Evolutionary conservation across 2,797 vertebrate genomes (phyloP).

Genomic region (Thunnus albacares): DNA sequence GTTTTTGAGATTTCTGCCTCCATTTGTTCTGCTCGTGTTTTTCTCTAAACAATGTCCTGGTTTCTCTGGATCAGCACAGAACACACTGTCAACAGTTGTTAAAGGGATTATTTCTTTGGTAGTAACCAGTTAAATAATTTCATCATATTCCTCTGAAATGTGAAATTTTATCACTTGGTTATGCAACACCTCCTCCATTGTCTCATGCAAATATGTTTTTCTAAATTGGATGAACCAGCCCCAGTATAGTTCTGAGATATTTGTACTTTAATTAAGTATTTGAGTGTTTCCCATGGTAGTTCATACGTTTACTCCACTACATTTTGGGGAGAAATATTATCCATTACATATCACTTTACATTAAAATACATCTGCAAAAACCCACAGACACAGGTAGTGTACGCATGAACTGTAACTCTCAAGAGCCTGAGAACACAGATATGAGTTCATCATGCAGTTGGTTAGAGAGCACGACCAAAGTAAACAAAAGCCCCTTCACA

Average conservation of each 20-base stretch:
- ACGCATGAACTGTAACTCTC: not conserved
- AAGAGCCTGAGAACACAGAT: not conserved
- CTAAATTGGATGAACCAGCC: not conserved
- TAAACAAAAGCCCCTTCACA: not conserved
- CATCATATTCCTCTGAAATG: constrained; percentile 10
- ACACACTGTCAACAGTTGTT: too few relatives aligned
- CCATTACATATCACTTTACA: not conserved
- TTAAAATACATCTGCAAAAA: not conserved
- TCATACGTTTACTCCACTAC: too few relatives aligned
- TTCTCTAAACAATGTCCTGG: too few relatives aligned
- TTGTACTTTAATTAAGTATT: too few relatives aligned
- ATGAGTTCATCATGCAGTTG: not conserved
- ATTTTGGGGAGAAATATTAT: too few relatives aligned
- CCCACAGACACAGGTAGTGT: not conserved
- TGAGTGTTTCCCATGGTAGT: too few relatives aligned
- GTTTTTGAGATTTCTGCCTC: not conserved
- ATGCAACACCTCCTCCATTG: not conserved
- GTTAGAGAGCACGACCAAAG: not conserved
- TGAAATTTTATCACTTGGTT: constrained; percentile 18
- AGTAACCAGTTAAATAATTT: not conserved
- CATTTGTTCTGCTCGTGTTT: not conserved
- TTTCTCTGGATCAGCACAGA: not conserved
- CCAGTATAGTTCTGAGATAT: too few relatives aligned
- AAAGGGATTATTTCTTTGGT: not conserved
- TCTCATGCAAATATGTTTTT: not conserved